Evolutionary conservation across 1,140 invertebrate species (phyloP), one percentile per base, ranked within the genome.

Genomic region (Mycetomoellerius zeteki): DNA sequence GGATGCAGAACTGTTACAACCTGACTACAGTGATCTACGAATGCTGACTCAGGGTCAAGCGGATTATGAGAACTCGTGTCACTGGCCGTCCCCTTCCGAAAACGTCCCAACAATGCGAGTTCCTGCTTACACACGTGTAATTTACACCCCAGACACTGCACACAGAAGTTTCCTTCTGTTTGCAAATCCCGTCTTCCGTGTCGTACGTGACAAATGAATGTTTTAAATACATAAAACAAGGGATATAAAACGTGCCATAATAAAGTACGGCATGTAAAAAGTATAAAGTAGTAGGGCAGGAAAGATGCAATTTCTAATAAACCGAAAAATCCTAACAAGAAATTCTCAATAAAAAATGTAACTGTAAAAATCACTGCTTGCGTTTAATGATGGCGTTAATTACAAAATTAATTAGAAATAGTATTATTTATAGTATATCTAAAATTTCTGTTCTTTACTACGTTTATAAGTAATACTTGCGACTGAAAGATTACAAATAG

Each of bases 11-110:
- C 60, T 72, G 62, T 60, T 77, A 77, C 47, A 71, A 82, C 33
- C 37, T n/a, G 30, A 27, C 62, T 52, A 24, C 21, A 62, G 30
- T 52, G 30, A 67, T 75, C 71, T n/a, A 54, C 43, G 78, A 84
- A 52, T 62, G 73, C 86, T 80, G 86, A 77, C 75, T 88, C 89
- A 90, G 89, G 88, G 78, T 89, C 88, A 82, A 72, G 67, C 75
- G 54, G 86, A 90, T 90, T 88, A 90, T 90, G 88, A 89, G 88
- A 90, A 90, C 81, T 77, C 64, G 30, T 14, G 64, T 72, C 27
- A 47, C 43, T 50, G 62, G 27, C 24, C 54, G 85, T 89, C 78
- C 69, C 76, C 88, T 71, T 60, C 78, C 88, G 84, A 86, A 89
- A 86, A 64, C 76, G 62, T 24, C 81, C 73, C 58, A 30, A 50